Evolutionary conservation across 2,888 invertebrate genomes (phyloP).

Genomic region (Nymphalis c-album): DNA sequence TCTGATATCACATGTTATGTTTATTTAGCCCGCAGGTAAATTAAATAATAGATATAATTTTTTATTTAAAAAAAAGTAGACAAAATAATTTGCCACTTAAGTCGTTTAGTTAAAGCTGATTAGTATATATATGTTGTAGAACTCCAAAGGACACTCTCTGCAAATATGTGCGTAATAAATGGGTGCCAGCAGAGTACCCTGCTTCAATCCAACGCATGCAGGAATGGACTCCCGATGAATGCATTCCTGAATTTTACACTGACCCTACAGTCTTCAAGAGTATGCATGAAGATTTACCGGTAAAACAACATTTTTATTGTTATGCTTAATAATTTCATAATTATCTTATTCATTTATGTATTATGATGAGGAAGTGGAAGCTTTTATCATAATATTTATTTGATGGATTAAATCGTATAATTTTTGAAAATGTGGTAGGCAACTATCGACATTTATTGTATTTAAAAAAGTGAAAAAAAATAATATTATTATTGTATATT

Average conservation of each 20-base stretch:
- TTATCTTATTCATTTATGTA: too few species aligned
- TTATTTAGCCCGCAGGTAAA: slow-evolving; percentile 90
- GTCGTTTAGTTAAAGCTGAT: too few species aligned
- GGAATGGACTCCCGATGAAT: slow-evolving; percentile 99
- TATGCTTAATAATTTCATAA: background rate
- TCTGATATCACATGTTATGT: slow-evolving; percentile 99
- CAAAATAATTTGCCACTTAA: too few species aligned
- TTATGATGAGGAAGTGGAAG: too few species aligned
- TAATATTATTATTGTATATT: too few species aligned
- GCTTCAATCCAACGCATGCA: slow-evolving; percentile 94
- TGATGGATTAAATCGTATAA: too few species aligned
- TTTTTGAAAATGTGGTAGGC: too few species aligned
- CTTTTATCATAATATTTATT: too few species aligned
- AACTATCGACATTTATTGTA: too few species aligned
- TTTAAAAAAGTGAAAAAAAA: too few species aligned
- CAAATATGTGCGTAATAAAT: slow-evolving; percentile 93
- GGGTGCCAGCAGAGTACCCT: slow-evolving; percentile 97
- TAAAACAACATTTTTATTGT: slow-evolving; percentile 39
- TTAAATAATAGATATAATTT: slow-evolving; percentile 1
- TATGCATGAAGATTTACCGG: slow-evolving; percentile 95
- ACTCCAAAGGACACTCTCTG: slow-evolving; percentile 93
- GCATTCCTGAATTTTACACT: slow-evolving; percentile 98
- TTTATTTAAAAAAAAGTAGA: background rate
- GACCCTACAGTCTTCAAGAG: slow-evolving; percentile 96
- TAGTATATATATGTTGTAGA: slow-evolving; percentile 52